phyloP scores from a whole-genome alignment of 2,888 invertebrate genomes.

The Scaptomyza caliginosa region DNA sequence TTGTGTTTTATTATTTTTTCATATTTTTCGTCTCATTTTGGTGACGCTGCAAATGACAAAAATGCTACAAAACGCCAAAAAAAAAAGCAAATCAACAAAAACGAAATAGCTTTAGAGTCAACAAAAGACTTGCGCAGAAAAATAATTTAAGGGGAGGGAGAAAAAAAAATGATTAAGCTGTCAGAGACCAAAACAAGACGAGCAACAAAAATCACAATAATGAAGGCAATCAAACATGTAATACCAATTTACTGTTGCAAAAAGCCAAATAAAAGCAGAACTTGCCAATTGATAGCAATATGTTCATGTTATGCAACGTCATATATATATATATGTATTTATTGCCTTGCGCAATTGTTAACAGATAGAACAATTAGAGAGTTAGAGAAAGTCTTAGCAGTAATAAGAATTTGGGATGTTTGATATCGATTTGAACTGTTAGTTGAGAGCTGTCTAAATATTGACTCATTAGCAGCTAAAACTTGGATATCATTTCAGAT shows the following conservation, averaged over 20 bases:
- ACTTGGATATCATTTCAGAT: slow-evolving; percentile 1
- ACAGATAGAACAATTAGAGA: not conserved
- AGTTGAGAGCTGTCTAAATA: slow-evolving; percentile 2
- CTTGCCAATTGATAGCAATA: slow-evolving; percentile 28
- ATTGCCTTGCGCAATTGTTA: not conserved
- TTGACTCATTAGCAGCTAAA: slow-evolving; percentile 8
- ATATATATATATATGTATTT: too few relatives aligned
- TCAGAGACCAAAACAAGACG: slow-evolving; percentile 10
- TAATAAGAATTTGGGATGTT: not conserved
- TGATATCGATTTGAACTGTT: not conserved
- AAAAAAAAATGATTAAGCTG: too few relatives aligned
- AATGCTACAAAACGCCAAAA: too few relatives aligned
- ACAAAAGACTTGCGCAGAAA: too few relatives aligned
- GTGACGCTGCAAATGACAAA: slow-evolving; percentile 72
- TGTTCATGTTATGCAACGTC: slow-evolving; percentile 28
- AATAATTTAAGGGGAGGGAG: too few relatives aligned
- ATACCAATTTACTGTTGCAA: slow-evolving; percentile 44
- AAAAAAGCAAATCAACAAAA: slow-evolving; percentile 26
- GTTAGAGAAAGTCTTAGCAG: too few relatives aligned
- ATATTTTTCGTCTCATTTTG: slow-evolving; percentile 25
- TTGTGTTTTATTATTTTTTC: slow-evolving; percentile 31
- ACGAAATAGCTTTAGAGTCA: slow-evolving; percentile 26
- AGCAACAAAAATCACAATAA: slow-evolving; percentile 14
- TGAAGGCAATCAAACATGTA: slow-evolving; percentile 38
- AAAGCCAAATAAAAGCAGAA: slow-evolving; percentile 40